Percentiles rank a stretch among this genome's conserved stretches.
Evolutionary conservation across 1,140 invertebrate species (phyloP).

Genomic region (Hormaphis cornu): DNA sequence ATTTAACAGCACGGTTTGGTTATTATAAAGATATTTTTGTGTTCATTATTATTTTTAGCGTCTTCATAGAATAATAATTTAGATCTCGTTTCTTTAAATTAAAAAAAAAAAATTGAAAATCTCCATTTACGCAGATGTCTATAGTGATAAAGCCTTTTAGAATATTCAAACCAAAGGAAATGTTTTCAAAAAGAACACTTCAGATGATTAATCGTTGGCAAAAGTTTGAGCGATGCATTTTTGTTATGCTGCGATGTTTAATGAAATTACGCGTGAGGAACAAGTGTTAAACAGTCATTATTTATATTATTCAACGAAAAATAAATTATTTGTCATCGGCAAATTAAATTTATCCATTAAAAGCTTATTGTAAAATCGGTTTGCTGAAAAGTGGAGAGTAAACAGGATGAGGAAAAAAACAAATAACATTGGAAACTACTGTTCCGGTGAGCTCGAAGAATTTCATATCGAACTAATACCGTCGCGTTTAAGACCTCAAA

Average conservation of each 20-base stretch:
- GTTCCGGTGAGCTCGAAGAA: background rate
- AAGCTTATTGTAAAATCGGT: background rate
- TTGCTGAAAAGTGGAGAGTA: background rate
- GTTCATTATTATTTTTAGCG: background rate
- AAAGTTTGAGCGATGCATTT: background rate
- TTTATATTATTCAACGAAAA: background rate
- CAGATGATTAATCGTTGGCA: background rate
- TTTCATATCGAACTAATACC: background rate
- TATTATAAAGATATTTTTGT: background rate
- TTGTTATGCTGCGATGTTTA: background rate
- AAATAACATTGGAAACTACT: background rate
- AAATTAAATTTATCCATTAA: background rate
- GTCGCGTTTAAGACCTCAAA: background rate
- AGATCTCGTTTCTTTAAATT: no score
- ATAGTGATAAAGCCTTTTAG: no score
- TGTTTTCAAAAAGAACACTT: background rate
- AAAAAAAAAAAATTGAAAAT: no score
- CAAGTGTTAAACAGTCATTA: background rate
- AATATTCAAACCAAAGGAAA: background rate
- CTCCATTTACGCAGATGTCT: no score
- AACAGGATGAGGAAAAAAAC: background rate
- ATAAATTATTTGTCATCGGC: background rate
- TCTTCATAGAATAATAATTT: no score
- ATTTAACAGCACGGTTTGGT: background rate
- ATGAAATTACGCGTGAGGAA: background rate